Evolutionary conservation across 2,888 invertebrate genomes (phyloP), one percentile per base, ranked within the genome.

Genomic region (Caenorhabditis sp.): DNA sequence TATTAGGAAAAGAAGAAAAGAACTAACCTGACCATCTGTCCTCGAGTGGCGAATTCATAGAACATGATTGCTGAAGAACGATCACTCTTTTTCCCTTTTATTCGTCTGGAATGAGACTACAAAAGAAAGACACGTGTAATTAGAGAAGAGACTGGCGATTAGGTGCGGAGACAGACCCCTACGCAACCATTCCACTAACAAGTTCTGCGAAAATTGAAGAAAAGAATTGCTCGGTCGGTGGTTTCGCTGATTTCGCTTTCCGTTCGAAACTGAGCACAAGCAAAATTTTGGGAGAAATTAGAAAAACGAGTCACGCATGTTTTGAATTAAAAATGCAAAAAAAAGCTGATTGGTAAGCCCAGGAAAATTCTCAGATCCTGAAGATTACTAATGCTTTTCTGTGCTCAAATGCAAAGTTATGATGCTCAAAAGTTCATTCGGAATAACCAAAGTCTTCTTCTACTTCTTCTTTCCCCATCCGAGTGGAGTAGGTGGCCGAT

Each of bases 181-280:
- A 35, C 15, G 0, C 62, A 48, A 22, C n/a, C 5, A 20, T n/a
- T 41, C 50, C 30, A 9, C 17, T 50, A 53, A 53, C 35, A 62
- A 43, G 13, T 63, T 63, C 63, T 45, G 63, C 24, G 63, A 63
- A 63, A 63, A 63, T 63, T 52, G 15, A 22, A 41, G 17, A 39
- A 50, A 41, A 50, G 22, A 52, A 35, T 22, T 15, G 20, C 30
- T 15, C 17, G n/a, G n/a, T n/a, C n/a, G 17, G 17, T 55, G 53
- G 22, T 37, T 65, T 30, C 27, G 7, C 17, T 6, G 20, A 46
- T 48, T 30, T 30, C 30, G 30, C 7, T 22, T 45, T 62, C 39
- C 26, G 20, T 55, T 55, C n/a, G 39, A 55, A 65, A 55, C 20
- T 20, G 30, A 27, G 39, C 37, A 46, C 26, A 37, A 50, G 26